Evolutionary conservation across 2,113 vertebrate species (phyloP), one percentile per base, ranked within the genome.

Genomic region (Osmerus mordax): DNA sequence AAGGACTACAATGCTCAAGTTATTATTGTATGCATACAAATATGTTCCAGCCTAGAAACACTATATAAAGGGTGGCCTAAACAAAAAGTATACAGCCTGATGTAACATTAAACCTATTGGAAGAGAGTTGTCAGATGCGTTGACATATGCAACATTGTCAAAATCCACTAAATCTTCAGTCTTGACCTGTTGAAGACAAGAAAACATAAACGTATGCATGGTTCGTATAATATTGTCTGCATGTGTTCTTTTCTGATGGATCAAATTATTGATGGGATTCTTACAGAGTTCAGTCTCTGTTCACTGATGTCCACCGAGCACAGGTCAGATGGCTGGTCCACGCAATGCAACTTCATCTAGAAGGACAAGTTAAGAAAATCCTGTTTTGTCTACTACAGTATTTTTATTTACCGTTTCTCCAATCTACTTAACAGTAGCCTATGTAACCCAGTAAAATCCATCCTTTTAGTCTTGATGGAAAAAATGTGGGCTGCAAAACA

Each of bases 101-200:
- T 18, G 12, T 18, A 51, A 51, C 0, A 64, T 23, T 73, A 87
- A 86, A 96, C 94, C 94, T 69, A 95, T 82, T 28, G 87, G 83
- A 72, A 97, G 89, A 63, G 75, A 72, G 84, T 96, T 97, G 75
- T 93, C 89, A 3, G 94, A 92, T 47, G 95, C 94, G 9, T 95
- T 93, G 53, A 96, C 86, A 71, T 90, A 92, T 78, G 89, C 88
- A 60, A 95, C 89, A 0, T 88, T 91, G 62, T 87, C 82, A 86
- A 95, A 97, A 77, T 86, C 81, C 75, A 79, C 83, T 61, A 96
- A 91, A 56, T 94, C 94, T 8, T 93, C 91, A 76, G 91, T 78
- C 14, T 90, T 93, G 53, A 92, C 92, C 96, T 96, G 87, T 61
- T 69, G 55, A 64, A 56, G 18, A 9, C 3, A 77, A 23, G 16